Percentiles rank a stretch among this genome's conserved stretches.
Evolutionary conservation across 2,888 invertebrate species (phyloP).

Genomic region (Drosophila subsilvestris): DNA sequence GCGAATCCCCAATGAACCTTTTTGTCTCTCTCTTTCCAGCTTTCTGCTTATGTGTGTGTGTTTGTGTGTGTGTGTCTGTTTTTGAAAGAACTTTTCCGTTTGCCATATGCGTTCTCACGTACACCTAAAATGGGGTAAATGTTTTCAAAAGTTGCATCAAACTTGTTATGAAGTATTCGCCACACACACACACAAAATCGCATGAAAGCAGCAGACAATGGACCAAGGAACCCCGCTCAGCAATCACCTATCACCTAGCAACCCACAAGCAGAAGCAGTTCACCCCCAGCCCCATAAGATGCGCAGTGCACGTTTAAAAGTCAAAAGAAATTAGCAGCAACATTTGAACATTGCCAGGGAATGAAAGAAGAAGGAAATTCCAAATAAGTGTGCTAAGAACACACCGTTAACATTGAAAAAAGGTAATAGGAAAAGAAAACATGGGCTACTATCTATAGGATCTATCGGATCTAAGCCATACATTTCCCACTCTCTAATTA

Average conservation of each 20-base stretch:
- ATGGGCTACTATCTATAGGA: too few relatives aligned
- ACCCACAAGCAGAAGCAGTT: background rate
- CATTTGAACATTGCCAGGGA: too few relatives aligned
- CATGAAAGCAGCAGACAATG: conserved; percentile 22
- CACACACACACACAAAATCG: conserved; percentile 23
- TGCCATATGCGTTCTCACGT: conserved; percentile 75
- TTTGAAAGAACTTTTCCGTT: conserved; percentile 46
- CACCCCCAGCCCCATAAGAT: conserved; percentile 35
- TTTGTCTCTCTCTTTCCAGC: background rate
- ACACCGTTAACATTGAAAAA: too few relatives aligned
- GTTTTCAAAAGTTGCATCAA: conserved; percentile 76
- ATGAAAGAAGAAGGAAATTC: too few relatives aligned
- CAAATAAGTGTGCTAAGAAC: too few relatives aligned
- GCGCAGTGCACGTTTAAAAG: conserved; percentile 55
- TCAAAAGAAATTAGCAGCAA: conserved; percentile 66
- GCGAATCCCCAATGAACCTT: conserved; percentile 34
- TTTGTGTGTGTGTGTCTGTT: too few relatives aligned
- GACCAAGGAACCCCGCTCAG: background rate
- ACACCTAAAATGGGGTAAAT: conserved; percentile 73
- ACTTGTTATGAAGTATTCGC: conserved; percentile 74
- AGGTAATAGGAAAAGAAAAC: background rate
- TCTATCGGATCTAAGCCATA: background rate
- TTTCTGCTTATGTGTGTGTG: conserved; percentile 2
- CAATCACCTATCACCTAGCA: background rate
- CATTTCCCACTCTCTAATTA: background rate